These are phyloP conservation scores for Ctenopoma multispine DNA, from an alignment of 2,797 vertebrate species.

Conservation along the genomic window DNA sequence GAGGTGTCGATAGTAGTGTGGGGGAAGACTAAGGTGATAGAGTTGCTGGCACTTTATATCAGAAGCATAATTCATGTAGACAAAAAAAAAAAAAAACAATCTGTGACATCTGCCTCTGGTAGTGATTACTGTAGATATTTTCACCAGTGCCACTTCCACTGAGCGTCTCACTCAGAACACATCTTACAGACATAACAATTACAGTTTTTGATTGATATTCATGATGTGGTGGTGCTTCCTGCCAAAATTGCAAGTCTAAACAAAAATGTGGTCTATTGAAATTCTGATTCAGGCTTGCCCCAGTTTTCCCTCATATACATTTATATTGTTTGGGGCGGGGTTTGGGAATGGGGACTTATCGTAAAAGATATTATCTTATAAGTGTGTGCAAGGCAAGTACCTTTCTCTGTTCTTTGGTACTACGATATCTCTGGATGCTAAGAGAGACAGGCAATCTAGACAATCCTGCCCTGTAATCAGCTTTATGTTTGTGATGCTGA, in stretches of 20 bases:
- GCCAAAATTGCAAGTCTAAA: conserved; percentile 79
- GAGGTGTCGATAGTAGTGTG: conserved; percentile 28
- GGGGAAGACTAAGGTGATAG: conserved; percentile 31
- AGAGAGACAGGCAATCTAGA: conserved; percentile 77
- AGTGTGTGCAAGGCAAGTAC: conserved; percentile 63
- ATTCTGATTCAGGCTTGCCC: conserved; percentile 81
- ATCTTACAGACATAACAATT: conserved; percentile 47
- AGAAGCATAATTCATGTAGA: conserved; percentile 68
- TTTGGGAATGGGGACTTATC: conserved; percentile 70
- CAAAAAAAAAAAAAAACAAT: conserved; percentile 33
- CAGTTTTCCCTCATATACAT: conserved; percentile 86
- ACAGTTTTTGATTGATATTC: conserved; percentile 77
- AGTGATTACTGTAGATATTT: conserved; percentile 57
- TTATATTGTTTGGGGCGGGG: conserved; percentile 85
- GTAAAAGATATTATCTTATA: conserved; percentile 81
- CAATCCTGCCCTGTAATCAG: conserved; percentile 79
- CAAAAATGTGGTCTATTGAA: conserved; percentile 78
- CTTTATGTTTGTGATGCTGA: conserved; percentile 72
- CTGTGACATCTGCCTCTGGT: conserved; percentile 64
- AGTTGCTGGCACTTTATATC: conserved; percentile 43
- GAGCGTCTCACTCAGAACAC: conserved; percentile 38
- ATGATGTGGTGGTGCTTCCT: conserved; percentile 47
- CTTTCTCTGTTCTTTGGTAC: conserved; percentile 61
- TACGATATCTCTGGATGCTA: conserved; percentile 63
- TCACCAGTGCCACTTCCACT: conserved; percentile 30